Conservation (phyloP, 2,113 vertebrate genomes). For the Percina caprodes region DNA sequence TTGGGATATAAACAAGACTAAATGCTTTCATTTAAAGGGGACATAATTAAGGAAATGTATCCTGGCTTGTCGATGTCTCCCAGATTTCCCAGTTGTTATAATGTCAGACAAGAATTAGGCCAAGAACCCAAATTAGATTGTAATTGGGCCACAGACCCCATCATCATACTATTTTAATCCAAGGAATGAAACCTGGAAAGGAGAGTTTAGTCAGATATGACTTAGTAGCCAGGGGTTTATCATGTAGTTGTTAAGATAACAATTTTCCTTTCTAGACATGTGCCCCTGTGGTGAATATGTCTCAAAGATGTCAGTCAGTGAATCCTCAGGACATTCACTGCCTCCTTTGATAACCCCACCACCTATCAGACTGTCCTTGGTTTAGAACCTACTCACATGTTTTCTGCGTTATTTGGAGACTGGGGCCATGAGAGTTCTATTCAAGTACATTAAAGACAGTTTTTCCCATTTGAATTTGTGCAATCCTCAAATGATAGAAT, state of each 20-base stretch:
- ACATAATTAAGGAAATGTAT: conserved; percentile 3
- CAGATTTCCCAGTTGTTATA: background rate
- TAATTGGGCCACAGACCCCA: conserved; percentile 33
- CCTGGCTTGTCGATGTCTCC: background rate
- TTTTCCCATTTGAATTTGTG: background rate
- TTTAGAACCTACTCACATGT: background rate
- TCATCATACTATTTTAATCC: conserved; percentile 24
- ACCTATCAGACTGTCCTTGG: background rate
- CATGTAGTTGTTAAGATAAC: background rate
- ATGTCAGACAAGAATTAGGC: conserved; percentile 30
- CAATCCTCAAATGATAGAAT: background rate
- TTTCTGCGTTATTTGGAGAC: background rate
- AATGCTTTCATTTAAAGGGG: background rate
- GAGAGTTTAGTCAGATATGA: background rate
- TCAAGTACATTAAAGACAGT: background rate
- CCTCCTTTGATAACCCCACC: background rate
- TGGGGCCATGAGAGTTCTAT: background rate
- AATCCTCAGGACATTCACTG: background rate
- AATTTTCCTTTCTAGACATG: background rate
- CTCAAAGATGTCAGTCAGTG: background rate
- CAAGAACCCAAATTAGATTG: conserved; percentile 36
- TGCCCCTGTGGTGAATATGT: background rate
- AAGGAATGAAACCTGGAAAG: background rate
- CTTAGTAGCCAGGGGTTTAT: background rate
- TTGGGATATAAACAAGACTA: background rate